These are phyloP conservation scores for Stichodactyla mertensii DNA, from an alignment of 64 coral and sea anemone genomes.

Conservation along the genomic window DNA sequence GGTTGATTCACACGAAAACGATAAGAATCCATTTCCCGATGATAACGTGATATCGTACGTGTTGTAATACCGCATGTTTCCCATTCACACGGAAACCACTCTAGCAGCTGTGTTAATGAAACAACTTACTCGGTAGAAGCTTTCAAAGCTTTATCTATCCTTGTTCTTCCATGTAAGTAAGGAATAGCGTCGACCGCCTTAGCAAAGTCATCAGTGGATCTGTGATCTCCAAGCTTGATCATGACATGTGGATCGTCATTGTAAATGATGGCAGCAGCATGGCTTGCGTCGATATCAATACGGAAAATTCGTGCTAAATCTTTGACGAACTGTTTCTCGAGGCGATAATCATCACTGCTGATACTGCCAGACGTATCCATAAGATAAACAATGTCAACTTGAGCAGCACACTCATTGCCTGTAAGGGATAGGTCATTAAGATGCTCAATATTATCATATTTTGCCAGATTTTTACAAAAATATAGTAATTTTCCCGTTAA, in stretches of 20 bases:
- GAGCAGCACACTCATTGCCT: slow-evolving; percentile 15
- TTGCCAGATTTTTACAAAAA: background rate
- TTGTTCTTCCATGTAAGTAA: slow-evolving; percentile 18
- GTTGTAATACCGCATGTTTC: no score
- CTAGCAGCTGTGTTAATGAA: background rate
- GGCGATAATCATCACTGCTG: slow-evolving; percentile 15
- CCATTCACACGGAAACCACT: no score
- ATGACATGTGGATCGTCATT: slow-evolving; percentile 15
- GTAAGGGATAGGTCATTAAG: background rate
- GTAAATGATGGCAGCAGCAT: slow-evolving; percentile 26
- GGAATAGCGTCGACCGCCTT: slow-evolving; percentile 24
- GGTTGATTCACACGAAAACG: no score
- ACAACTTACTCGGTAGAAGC: slow-evolving; percentile 5
- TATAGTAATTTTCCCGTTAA: no score
- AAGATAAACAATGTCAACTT: slow-evolving; percentile 37
- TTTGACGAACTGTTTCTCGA: slow-evolving; percentile 38
- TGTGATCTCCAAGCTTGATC: slow-evolving; percentile 28
- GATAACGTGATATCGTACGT: no score
- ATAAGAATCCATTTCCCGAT: no score
- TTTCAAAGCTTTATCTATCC: slow-evolving; percentile 21
- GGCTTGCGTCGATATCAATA: background rate
- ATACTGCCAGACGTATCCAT: slow-evolving; percentile 46
- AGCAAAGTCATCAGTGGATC: slow-evolving; percentile 21
- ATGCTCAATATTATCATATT: background rate
- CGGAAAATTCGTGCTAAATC: slow-evolving; percentile 46